A percentile compares a stretch with the other conserved stretches of the same genome.
Conservation (phyloP, 2,888 invertebrate species). For the Iphiclides podalirius region DNA sequence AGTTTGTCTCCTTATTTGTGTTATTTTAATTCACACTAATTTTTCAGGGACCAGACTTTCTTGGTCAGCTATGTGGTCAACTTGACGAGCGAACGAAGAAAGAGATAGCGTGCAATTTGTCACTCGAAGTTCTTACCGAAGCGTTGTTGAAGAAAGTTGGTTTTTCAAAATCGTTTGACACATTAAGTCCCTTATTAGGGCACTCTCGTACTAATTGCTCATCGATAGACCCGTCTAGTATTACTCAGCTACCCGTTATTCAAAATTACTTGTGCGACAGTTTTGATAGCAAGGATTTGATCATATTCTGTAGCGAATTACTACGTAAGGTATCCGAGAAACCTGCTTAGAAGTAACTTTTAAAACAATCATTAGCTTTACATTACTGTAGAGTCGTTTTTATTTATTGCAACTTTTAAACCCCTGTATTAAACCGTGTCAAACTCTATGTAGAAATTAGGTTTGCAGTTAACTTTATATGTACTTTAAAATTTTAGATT, state of each 20-base stretch:
- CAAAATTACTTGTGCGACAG: conserved; percentile 46
- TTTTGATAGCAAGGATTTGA: conserved; percentile 48
- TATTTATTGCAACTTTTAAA: conserved; percentile 6
- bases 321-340: conserved; percentile 48
- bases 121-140: conserved; percentile 37
- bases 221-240: conserved; percentile 26
- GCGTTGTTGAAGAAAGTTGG: conserved; percentile 43
- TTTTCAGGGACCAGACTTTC: conserved; percentile 59
- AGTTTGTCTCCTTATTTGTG: not conserved
- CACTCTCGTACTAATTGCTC: conserved; percentile 29
- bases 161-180: conserved; percentile 30
- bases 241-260: conserved; percentile 41
- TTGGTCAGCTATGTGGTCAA: conserved; percentile 41
- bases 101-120: conserved; percentile 43
- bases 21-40: too few relatives aligned
- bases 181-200: conserved; percentile 43
- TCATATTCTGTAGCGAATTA: conserved; percentile 54
- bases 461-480: conserved; percentile 1
- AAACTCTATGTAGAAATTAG: conserved; percentile 3
- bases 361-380: conserved; percentile 5
- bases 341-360: conserved; percentile 27
- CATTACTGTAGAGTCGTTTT: conserved; percentile 16
- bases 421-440: not conserved
- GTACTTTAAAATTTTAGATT: not conserved
- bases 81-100: conserved; percentile 42